These are phyloP conservation scores for Coleophora flavipennella DNA, from an alignment of 2,888 invertebrate species.

Conservation along the genomic window DNA sequence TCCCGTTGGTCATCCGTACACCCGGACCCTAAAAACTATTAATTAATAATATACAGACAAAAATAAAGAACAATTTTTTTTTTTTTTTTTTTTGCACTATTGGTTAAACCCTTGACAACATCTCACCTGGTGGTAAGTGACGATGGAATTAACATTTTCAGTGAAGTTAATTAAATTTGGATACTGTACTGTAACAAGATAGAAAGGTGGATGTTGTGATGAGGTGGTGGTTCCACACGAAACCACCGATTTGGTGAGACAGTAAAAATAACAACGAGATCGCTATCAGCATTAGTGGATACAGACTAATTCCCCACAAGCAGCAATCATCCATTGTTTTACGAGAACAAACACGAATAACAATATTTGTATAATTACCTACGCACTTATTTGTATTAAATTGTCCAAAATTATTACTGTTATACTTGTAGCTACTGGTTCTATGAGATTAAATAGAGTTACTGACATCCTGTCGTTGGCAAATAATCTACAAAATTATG, in stretches of 20 bases:
- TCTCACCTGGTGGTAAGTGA: too few species aligned
- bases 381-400: constrained; percentile 26
- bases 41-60: too few species aligned
- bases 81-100: too few species aligned
- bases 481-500: constrained; percentile 1
- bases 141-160: too few species aligned
- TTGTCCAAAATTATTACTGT: constrained; percentile 11
- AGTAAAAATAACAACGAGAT: constrained; percentile 50
- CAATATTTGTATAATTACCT: constrained; percentile 35
- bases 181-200: constrained; percentile 47
- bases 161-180: constrained; percentile 33
- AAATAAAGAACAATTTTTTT: too few species aligned
- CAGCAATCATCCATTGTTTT: constrained; percentile 29
- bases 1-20: too few species aligned
- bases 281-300: constrained; percentile 49
- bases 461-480: constrained; percentile 2
- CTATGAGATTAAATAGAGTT: constrained; percentile 1
- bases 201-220: constrained; percentile 32
- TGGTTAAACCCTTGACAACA: too few species aligned
- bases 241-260: constrained; percentile 46
- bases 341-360: constrained; percentile 2
- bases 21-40: too few species aligned
- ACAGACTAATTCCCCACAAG: constrained; percentile 40
- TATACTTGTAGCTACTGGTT: not conserved
- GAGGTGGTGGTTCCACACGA: constrained; percentile 35